Base-by-base conservation (phyloP, 2,888 invertebrate genomes). In the Mesorhabditis sp. region DNA sequence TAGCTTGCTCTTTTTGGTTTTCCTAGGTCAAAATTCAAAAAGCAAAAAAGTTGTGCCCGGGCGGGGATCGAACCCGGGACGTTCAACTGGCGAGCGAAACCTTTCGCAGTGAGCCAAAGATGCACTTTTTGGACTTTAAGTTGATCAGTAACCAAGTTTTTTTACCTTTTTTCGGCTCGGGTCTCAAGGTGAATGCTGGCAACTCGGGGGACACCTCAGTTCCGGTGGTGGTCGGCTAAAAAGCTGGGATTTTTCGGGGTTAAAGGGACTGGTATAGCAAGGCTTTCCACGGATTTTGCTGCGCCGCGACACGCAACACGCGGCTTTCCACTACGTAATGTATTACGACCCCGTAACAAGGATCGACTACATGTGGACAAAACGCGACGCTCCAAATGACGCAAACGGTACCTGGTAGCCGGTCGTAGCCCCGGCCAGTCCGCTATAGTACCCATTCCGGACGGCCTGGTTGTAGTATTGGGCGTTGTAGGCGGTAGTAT, bases 381-480 rank as follows among this genome's bases (percentile, higher is more conserved):
- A n/a, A 28, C 28, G 28, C 1, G 43, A 58, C 45, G 43, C 28
- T 7, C 10, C 41, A 5, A 13, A 44, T 13, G 4, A 7, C 2
- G 50, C 41, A 6, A 43, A 63, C 2, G 45, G 15, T 67, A 73
- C 73, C 65, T 69, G 69, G 64, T 72, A 72, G 6, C 65, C 67
- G 63, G 70, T 69, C n/a, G 70, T 69, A 10, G 72, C 70, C 5
- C 71, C 45, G 58, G 68, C 66, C 67, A 76, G 44, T 5, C 72
- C 68, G n/a, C 72, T 69, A 62, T 69, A 70, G 61, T 70, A 70
- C 62, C 69, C 65, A 15, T 70, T 65, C 28, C 68, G 67, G 1
- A 67, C 62, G 41, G 74, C 70, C 4, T 66, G 63, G 28, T 58
- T 65, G 70, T 76, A 78, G 68, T 74, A 76, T 28, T 70, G 75